phyloP scores from a whole-genome alignment of 2,113 vertebrate species.

The Chelonoidis abingdonii region DNA sequence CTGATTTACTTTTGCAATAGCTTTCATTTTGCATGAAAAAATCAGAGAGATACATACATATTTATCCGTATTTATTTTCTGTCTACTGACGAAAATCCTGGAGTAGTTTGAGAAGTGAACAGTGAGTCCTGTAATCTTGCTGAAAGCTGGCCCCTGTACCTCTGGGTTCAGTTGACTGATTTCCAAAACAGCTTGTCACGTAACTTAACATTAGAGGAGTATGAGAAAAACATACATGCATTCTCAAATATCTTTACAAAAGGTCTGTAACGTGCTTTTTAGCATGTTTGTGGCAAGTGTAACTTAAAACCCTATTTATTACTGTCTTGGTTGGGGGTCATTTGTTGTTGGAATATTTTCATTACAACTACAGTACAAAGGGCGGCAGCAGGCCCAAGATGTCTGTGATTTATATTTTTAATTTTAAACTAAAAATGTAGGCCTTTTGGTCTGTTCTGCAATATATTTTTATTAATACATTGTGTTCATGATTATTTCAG shows the following conservation, averaged over 20 bases:
- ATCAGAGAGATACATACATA: background rate
- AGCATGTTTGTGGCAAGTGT: background rate
- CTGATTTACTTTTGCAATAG: background rate
- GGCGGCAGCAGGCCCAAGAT: background rate
- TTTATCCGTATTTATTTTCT: slow-evolving; percentile 10
- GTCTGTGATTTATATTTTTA: background rate
- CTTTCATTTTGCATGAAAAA: slow-evolving; percentile 2
- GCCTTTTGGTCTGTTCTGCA: background rate
- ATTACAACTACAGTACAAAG: slow-evolving; percentile 12
- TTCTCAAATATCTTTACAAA: background rate
- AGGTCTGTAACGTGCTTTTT: background rate
- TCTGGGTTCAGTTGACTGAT: slow-evolving; percentile 49
- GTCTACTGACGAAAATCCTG: background rate
- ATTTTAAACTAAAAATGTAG: background rate
- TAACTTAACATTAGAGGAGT: background rate
- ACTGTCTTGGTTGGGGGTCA: background rate
- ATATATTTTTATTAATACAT: background rate
- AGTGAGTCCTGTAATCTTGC: slow-evolving; percentile 7
- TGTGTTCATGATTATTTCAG: background rate
- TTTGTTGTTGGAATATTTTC: slow-evolving; percentile 33
- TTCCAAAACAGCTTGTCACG: background rate
- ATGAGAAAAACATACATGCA: background rate
- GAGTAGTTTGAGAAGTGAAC: slow-evolving; percentile 11
- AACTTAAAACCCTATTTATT: background rate
- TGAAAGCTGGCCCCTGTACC: slow-evolving; percentile 14